Percentiles rank a stretch among this genome's conserved stretches.
phyloP scores from a whole-genome alignment of 1,140 invertebrate genomes.

The Penaeus chinensis region DNA sequence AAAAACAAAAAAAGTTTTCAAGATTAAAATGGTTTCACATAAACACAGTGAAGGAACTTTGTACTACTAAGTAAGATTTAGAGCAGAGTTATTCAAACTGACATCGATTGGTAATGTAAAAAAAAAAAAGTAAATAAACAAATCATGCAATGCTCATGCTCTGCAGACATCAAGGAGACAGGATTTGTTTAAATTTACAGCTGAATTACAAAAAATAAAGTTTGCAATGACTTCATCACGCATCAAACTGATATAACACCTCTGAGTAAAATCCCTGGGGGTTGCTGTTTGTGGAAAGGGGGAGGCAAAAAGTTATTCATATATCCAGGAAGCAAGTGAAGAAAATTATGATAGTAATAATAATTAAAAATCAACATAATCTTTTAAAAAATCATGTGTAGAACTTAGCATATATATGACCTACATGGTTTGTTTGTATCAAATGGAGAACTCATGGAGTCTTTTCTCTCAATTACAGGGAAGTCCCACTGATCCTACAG shows the following conservation, averaged over 20 bases:
- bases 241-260: background rate
- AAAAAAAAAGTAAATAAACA: slow-evolving; percentile 8
- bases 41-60: slow-evolving; percentile 28
- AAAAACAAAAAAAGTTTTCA: slow-evolving; percentile 8
- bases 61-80: background rate
- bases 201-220: slow-evolving; percentile 3
- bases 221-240: slow-evolving; percentile 1
- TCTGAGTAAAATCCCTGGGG: background rate
- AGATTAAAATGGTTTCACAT: slow-evolving; percentile 39
- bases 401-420: slow-evolving; percentile 8
- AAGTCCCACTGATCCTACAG: background rate
- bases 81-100: too few species aligned
- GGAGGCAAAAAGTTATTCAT: background rate
- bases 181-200: too few species aligned
- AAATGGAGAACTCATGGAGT: background rate
- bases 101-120: too few species aligned
- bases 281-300: background rate
- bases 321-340: slow-evolving; percentile 4
- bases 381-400: background rate
- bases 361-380: too few species aligned
- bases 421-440: slow-evolving; percentile 2
- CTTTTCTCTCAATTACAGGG: background rate
- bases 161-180: slow-evolving; percentile 36
- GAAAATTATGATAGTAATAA: background rate
- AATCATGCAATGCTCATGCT: slow-evolving; percentile 55